These are phyloP conservation scores for Sminthopsis crassicaudata DNA, from an alignment of 2,113 vertebrate genomes.

Conservation along the genomic window DNA sequence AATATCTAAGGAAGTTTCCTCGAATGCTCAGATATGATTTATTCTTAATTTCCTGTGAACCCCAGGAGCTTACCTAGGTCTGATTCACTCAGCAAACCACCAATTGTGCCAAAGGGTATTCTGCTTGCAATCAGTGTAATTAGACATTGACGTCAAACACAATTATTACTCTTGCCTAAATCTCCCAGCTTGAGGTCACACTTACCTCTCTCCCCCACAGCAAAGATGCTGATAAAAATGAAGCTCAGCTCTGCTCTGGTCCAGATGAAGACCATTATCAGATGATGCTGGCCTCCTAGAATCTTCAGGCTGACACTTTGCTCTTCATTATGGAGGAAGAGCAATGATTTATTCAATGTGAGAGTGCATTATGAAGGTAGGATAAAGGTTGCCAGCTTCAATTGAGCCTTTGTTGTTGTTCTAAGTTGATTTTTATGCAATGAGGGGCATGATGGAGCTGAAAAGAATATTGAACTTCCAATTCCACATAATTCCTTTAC, in stretches of 20 bases:
- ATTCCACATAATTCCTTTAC: neutral
- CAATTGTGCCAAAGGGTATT: neutral
- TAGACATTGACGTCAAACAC: neutral
- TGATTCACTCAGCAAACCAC: neutral
- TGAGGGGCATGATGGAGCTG: neutral
- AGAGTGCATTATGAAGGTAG: neutral
- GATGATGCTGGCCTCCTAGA: neutral
- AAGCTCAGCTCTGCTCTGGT: neutral
- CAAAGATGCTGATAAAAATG: neutral
- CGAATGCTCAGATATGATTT: neutral
- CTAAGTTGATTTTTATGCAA: neutral
- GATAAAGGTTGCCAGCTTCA: neutral
- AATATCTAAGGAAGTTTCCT: neutral
- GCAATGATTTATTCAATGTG: neutral
- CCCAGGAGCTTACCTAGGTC: neutral
- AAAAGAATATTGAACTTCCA: neutral
- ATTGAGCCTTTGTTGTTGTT: neutral
- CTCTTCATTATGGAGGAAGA: neutral
- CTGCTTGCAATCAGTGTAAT: neutral
- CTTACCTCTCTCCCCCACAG: slow-evolving; percentile 21
- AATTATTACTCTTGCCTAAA: slow-evolving; percentile 56
- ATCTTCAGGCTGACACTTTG: neutral
- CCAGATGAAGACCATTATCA: neutral
- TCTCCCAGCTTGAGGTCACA: slow-evolving; percentile 70
- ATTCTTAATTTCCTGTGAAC: neutral